Evolutionary conservation across 1,140 invertebrate species (phyloP).

Genomic region (Philaenus spumarius): DNA sequence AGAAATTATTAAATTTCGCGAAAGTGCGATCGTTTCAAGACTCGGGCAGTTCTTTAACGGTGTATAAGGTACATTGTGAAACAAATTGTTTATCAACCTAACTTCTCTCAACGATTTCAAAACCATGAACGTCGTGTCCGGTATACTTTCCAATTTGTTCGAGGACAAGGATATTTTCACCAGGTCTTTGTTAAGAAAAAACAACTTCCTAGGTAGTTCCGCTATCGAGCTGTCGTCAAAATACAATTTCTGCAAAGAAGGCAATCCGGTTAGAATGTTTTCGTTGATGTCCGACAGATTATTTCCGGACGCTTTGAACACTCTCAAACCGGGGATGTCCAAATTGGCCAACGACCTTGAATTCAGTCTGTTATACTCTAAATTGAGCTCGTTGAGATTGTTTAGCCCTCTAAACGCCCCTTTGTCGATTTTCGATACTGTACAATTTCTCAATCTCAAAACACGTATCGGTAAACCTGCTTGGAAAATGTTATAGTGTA

Average conservation of each 20-base stretch:
- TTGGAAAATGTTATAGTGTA: slow-evolving; percentile 6
- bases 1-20: slow-evolving; percentile 59
- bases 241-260: slow-evolving; percentile 60
- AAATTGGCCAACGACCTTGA: slow-evolving; percentile 54
- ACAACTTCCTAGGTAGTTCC: slow-evolving; percentile 56
- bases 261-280: slow-evolving; percentile 61
- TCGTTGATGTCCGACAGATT: slow-evolving; percentile 57
- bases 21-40: slow-evolving; percentile 46
- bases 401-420: slow-evolving; percentile 55
- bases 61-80: slow-evolving; percentile 66
- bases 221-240: slow-evolving; percentile 59
- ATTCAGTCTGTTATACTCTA: slow-evolving; percentile 63
- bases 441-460: slow-evolving; percentile 43
- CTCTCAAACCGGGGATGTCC: slow-evolving; percentile 61
- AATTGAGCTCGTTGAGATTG: slow-evolving; percentile 58
- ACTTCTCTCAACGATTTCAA: slow-evolving; percentile 65
- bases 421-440: slow-evolving; percentile 50
- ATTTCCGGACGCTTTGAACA: slow-evolving; percentile 62
- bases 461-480: slow-evolving; percentile 1
- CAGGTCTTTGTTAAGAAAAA: slow-evolving; percentile 65
- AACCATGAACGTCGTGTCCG: slow-evolving; percentile 57
- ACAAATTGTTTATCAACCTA: slow-evolving; percentile 59
- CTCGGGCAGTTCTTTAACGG: slow-evolving; percentile 63
- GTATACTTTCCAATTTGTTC: slow-evolving; percentile 56
- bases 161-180: slow-evolving; percentile 59